Percentiles rank a stretch among this genome's conserved stretches.
These are phyloP conservation scores for Sardina pilchardus DNA, from an alignment of 2,113 vertebrate species.

Conservation along the genomic window DNA sequence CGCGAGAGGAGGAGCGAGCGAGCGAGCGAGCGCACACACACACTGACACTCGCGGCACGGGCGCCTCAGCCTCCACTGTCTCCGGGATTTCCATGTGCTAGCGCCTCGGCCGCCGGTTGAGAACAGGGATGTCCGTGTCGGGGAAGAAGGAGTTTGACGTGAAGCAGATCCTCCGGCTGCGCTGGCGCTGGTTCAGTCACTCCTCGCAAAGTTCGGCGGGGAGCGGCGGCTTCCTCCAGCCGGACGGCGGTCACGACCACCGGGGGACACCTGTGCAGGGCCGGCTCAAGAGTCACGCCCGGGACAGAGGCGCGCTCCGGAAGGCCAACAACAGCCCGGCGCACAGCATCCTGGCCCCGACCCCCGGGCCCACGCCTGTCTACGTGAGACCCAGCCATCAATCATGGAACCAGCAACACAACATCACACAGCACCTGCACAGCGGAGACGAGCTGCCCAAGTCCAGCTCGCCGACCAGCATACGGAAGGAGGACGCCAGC, in stretches of 20 bases:
- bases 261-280: conserved; percentile 82
- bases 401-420: conserved; percentile 82
- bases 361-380: conserved; percentile 77
- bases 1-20: conserved; percentile 41
- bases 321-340: conserved; percentile 85
- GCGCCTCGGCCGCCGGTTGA: conserved; percentile 61
- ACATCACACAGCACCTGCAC: conserved; percentile 78
- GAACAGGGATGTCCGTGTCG: conserved; percentile 84
- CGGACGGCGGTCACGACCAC: conserved; percentile 91
- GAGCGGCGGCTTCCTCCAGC: conserved; percentile 86
- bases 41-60: conserved; percentile 59
- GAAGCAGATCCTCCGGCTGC: conserved; percentile 95
- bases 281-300: conserved; percentile 87
- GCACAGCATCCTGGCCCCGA: conserved; percentile 83
- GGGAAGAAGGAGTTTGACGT: conserved; percentile 97
- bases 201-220: conserved; percentile 84
- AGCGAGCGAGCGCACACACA: not conserved
- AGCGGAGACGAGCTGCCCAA: conserved; percentile 78
- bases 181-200: conserved; percentile 97
- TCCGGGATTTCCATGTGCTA: conserved; percentile 55
- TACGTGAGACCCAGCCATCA: conserved; percentile 78
- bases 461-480: conserved; percentile 64
- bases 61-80: conserved; percentile 57
- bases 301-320: conserved; percentile 85
- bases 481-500: conserved; percentile 71